These are phyloP conservation scores for Sesia bembeciformis DNA, from an alignment of 2,888 invertebrate genomes.

Conservation along the genomic window DNA sequence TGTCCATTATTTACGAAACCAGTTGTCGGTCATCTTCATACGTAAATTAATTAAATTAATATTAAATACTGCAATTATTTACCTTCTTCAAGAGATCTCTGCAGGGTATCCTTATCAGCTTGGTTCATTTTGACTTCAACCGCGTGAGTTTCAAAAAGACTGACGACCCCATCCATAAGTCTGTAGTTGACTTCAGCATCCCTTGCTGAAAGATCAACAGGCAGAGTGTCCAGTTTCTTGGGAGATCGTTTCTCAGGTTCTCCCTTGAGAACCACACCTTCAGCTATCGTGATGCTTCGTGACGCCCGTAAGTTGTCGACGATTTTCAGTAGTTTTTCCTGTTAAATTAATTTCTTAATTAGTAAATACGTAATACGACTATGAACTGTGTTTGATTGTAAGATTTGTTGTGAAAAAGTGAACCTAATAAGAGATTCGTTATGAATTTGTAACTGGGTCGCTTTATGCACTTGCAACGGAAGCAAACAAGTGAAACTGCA, in stretches of 20 bases:
- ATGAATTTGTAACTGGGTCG: neutral
- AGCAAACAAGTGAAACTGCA: conserved; percentile 18
- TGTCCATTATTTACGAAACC: no score
- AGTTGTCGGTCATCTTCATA: no score
- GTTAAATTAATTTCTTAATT: conserved; percentile 16
- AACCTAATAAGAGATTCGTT: neutral
- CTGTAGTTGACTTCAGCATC: conserved; percentile 83
- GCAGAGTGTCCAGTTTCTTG: conserved; percentile 78
- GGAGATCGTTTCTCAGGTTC: conserved; percentile 58
- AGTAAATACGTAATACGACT: conserved; percentile 3
- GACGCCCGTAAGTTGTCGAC: conserved; percentile 73
- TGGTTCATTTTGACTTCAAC: conserved; percentile 87
- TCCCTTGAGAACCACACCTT: conserved; percentile 76
- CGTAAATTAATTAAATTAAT: no score
- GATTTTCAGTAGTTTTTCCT: conserved; percentile 82
- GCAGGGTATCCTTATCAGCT: conserved; percentile 80
- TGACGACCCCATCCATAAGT: conserved; percentile 82
- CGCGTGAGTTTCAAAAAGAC: conserved; percentile 85
- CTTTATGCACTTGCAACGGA: neutral
- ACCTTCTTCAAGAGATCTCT: conserved; percentile 90
- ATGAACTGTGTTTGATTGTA: neutral
- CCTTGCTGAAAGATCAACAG: conserved; percentile 81
- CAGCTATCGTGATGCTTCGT: conserved; percentile 72
- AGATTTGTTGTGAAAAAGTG: neutral
- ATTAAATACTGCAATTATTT: conserved; percentile 11